Conservation (phyloP, 2,797 vertebrate genomes). For the Chloroceryle inda region DNA sequence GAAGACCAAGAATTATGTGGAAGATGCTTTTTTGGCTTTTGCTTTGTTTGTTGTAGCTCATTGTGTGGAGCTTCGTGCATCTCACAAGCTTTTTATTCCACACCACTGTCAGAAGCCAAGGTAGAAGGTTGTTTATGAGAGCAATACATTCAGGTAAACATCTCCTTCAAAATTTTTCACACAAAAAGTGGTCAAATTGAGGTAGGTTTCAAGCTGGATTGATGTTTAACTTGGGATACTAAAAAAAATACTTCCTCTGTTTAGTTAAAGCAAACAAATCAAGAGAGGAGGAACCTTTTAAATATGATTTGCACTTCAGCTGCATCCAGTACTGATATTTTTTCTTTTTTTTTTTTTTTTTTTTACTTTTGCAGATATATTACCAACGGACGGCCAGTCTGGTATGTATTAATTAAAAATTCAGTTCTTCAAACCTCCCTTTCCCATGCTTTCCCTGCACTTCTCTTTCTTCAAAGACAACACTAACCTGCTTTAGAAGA, state of each 20-base stretch:
- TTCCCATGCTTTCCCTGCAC: background rate
- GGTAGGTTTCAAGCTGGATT: constrained; percentile 42
- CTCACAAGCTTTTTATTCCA: background rate
- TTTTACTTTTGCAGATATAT: constrained; percentile 58
- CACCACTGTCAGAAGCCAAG: background rate
- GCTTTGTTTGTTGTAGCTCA: background rate
- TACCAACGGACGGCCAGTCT: constrained; percentile 50
- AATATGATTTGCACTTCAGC: background rate
- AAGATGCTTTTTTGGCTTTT: background rate
- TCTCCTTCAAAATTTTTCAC: background rate
- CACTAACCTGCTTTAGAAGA: background rate
- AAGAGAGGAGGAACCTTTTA: constrained; percentile 30
- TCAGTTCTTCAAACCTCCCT: background rate
- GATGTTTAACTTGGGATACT: constrained; percentile 64
- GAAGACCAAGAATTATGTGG: background rate
- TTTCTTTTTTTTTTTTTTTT: too few relatives aligned
- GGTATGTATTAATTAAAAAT: constrained; percentile 61
- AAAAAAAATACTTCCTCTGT: constrained; percentile 67
- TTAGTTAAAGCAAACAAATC: constrained; percentile 58
- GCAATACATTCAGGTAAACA: background rate
- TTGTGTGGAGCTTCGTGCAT: background rate
- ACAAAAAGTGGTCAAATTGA: constrained; percentile 28
- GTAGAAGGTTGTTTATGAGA: background rate
- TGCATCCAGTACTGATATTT: constrained; percentile 27
- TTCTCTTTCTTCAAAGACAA: background rate